Conservation (phyloP, 1,140 invertebrate genomes). For the Drosophila rufa region DNA sequence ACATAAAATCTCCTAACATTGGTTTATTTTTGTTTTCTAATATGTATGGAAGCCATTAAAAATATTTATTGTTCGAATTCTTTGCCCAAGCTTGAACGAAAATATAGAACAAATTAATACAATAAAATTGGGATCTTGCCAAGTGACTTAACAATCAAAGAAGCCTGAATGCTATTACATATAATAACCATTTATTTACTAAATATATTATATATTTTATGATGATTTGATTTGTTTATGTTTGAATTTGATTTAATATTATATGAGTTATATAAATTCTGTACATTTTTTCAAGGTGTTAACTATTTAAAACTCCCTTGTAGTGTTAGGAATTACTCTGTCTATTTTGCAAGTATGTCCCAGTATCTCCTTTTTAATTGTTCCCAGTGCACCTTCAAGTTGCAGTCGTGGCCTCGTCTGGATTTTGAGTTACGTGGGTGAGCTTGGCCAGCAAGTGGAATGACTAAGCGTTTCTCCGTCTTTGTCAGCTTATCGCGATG, state of each 20-base stretch:
- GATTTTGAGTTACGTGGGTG: constrained; percentile 77
- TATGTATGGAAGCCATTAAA: neutral
- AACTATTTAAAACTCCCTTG: neutral
- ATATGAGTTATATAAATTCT: neutral
- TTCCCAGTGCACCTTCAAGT: constrained; percentile 40
- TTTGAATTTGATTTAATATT: too few species aligned
- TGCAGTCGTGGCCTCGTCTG: constrained; percentile 54
- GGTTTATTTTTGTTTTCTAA: neutral
- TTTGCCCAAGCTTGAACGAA: too few species aligned
- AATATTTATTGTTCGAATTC: too few species aligned
- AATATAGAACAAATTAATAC: neutral
- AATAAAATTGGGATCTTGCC: too few species aligned
- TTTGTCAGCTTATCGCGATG: constrained; percentile 67
- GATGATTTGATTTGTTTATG: too few species aligned
- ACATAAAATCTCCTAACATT: neutral
- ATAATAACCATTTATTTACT: neutral
- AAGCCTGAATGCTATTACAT: too few species aligned
- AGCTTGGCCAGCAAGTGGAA: constrained; percentile 79
- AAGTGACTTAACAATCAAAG: too few species aligned
- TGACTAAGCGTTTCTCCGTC: constrained; percentile 70
- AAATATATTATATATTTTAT: neutral
- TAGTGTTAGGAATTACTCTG: too few species aligned
- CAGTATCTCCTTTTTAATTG: neutral
- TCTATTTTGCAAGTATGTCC: neutral
- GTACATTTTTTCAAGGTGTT: neutral